These are phyloP conservation scores for Epicauta chinensis DNA, from an alignment of 1,140 invertebrate species.

Conservation along the genomic window DNA sequence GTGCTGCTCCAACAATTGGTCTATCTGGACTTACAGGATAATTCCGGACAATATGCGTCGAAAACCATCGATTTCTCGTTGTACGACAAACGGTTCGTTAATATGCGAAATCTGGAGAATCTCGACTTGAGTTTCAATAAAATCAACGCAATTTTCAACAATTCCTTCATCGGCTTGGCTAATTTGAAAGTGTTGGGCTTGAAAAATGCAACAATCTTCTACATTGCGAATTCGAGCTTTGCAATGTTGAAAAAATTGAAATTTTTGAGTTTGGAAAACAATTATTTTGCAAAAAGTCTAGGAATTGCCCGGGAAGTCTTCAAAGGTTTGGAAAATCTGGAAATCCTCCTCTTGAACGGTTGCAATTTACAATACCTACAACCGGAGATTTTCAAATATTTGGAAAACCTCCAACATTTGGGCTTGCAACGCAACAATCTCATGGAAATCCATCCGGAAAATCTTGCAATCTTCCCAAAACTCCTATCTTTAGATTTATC, in stretches of 20 bases:
- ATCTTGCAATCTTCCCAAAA: conserved; percentile 43
- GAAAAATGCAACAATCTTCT: conserved; percentile 47
- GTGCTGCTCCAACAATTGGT: conserved; percentile 43
- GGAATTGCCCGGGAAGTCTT: conserved; percentile 43
- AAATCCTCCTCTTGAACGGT: conserved; percentile 45
- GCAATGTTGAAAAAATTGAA: conserved; percentile 41
- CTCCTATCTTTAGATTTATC: conserved; percentile 46
- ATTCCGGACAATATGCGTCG: conserved; percentile 40
- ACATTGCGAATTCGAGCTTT: conserved; percentile 44
- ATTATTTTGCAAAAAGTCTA: conserved; percentile 42
- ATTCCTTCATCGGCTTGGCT: conserved; percentile 44
- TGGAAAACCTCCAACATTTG: conserved; percentile 46
- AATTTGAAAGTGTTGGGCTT: conserved; percentile 45
- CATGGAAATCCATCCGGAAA: conserved; percentile 40
- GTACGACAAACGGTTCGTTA: conserved; percentile 33
- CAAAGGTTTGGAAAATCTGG: conserved; percentile 45
- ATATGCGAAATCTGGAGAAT: conserved; percentile 29
- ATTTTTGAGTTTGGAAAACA: conserved; percentile 49
- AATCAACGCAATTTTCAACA: conserved; percentile 44
- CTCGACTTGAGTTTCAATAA: conserved; percentile 45
- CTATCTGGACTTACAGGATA: conserved; percentile 46
- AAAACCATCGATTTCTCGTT: conserved; percentile 43
- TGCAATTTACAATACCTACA: conserved; percentile 45
- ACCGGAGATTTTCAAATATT: conserved; percentile 46
- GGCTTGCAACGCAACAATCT: conserved; percentile 47